A percentile compares a stretch with the other conserved stretches of the same genome.
phyloP scores from a whole-genome alignment of 2,888 invertebrate species.

The Scotopteryx bipunctaria region DNA sequence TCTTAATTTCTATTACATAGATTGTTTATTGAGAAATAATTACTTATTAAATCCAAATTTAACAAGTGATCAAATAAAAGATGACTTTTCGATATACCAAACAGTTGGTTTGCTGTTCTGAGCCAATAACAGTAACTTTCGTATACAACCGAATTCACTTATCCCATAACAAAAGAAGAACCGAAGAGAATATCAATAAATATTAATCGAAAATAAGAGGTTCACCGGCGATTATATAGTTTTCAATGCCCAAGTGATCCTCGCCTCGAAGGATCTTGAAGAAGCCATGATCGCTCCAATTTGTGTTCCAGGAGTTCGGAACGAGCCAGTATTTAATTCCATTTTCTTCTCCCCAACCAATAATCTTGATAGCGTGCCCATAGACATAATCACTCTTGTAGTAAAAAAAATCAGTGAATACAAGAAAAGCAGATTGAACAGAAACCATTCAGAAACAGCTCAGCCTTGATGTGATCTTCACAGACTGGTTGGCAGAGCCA shows the following conservation, averaged over 20 bases:
- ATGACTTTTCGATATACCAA: too few relatives aligned
- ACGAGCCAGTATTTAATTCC: conserved; percentile 93
- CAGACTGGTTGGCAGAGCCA: too few relatives aligned
- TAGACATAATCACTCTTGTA: conserved; percentile 91
- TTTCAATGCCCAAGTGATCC: conserved; percentile 90
- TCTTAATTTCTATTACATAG: conserved; percentile 7
- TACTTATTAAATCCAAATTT: too few relatives aligned
- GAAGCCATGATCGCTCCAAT: conserved; percentile 95
- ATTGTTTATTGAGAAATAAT: too few relatives aligned
- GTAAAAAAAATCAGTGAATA: conserved; percentile 91
- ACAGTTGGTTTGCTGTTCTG: too few relatives aligned
- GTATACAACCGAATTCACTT: too few relatives aligned
- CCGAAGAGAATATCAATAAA: neutral
- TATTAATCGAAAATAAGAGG: conserved; percentile 66
- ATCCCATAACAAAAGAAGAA: neutral
- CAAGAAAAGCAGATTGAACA: conserved; percentile 94
- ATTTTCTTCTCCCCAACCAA: conserved; percentile 94
- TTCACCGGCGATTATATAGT: conserved; percentile 86
- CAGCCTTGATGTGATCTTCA: conserved; percentile 88
- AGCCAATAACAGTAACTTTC: too few relatives aligned
- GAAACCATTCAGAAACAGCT: conserved; percentile 93
- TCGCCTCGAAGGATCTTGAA: conserved; percentile 93
- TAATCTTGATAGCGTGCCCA: conserved; percentile 93
- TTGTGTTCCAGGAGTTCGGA: conserved; percentile 96
- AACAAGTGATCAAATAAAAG: too few relatives aligned